Conservation (phyloP, 2,888 invertebrate species). For the Oxyteleia sp. region DNA sequence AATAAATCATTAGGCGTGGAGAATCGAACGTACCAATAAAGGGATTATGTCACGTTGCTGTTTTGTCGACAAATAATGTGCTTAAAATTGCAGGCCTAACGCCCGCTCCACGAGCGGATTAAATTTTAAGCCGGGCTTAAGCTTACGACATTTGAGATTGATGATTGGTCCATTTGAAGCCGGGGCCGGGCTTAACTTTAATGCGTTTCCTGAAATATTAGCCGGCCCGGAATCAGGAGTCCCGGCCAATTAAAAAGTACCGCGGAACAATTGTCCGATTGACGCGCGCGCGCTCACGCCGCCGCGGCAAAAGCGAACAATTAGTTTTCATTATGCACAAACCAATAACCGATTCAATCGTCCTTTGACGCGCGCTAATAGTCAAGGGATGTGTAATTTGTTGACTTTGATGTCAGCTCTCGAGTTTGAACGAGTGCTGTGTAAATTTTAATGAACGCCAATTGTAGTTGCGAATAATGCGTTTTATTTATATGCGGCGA, state of each 20-base stretch:
- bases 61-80: slow-evolving; percentile 73
- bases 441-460: no score
- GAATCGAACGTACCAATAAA: slow-evolving; percentile 59
- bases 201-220: slow-evolving; percentile 54
- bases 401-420: slow-evolving; percentile 43
- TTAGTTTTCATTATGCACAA: slow-evolving; percentile 62
- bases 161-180: slow-evolving; percentile 58
- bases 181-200: slow-evolving; percentile 56
- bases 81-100: slow-evolving; percentile 73
- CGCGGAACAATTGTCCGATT: slow-evolving; percentile 19
- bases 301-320: slow-evolving; percentile 25
- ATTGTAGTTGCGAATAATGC: no score
- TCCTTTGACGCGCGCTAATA: slow-evolving; percentile 40
- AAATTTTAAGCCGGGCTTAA: slow-evolving; percentile 71
- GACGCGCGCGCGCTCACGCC: not conserved
- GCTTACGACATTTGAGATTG: slow-evolving; percentile 70
- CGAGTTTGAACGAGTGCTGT: slow-evolving; percentile 31
- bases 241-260: slow-evolving; percentile 55
- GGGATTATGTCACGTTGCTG: slow-evolving; percentile 53
- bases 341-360: slow-evolving; percentile 42
- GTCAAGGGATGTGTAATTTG: slow-evolving; percentile 34
- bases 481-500: no score
- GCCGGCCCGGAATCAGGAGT: slow-evolving; percentile 12
- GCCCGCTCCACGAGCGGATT: slow-evolving; percentile 60
- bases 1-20: slow-evolving; percentile 35